A percentile compares a stretch with the other conserved stretches of the same genome.
Evolutionary conservation across 1,140 invertebrate species (phyloP).

Genomic region (Nasonia giraulti): DNA sequence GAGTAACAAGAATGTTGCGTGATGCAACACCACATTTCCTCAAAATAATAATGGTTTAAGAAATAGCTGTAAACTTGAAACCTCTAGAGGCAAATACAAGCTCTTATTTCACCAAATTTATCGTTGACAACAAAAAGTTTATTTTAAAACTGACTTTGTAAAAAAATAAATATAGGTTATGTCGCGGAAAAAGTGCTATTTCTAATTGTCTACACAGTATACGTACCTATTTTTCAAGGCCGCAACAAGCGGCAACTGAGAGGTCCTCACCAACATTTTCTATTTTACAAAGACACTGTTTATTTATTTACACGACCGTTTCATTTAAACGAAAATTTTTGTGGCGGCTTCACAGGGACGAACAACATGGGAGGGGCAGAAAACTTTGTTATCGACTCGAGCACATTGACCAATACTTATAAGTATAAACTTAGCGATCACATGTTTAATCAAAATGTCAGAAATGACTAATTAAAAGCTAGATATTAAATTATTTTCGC

Average conservation of each 20-base stretch:
- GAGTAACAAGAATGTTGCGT: background rate
- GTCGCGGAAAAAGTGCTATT: background rate
- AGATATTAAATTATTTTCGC: no score
- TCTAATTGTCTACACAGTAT: background rate
- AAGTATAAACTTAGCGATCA: no score
- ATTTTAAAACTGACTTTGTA: conserved; percentile 3
- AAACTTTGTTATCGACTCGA: conserved; percentile 40
- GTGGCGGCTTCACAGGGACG: background rate
- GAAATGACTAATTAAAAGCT: no score
- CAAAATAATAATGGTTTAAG: conserved; percentile 1
- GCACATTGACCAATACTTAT: background rate
- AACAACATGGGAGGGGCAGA: conserved; percentile 7
- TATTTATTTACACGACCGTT: conserved; percentile 32
- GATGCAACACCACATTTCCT: background rate
- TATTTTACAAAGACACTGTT: conserved; percentile 6
- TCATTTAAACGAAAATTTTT: conserved; percentile 47
- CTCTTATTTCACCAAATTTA: conserved; percentile 9
- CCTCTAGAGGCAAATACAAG: background rate
- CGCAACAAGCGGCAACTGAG: conserved; percentile 53
- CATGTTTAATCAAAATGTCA: background rate
- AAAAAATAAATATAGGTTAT: conserved; percentile 43
- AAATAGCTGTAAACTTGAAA: background rate
- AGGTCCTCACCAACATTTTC: conserved; percentile 57
- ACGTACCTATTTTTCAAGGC: conserved; percentile 61
- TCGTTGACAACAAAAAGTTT: background rate